Conservation (phyloP, 2,113 vertebrate species). For the Reinhardtius hippoglossoides region DNA sequence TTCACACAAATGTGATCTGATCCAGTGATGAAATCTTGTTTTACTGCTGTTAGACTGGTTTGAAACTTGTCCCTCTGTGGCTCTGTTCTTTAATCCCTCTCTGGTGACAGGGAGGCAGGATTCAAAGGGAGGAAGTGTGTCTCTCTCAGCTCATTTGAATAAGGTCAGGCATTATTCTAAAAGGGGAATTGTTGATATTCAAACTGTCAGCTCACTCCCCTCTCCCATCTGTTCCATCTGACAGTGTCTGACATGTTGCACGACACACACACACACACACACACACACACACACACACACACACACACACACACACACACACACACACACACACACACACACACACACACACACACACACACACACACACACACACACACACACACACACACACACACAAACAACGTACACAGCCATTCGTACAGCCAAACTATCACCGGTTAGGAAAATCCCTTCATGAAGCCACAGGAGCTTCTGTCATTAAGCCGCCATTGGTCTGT, state of each 20-base stretch:
- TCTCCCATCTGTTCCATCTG: slow-evolving; percentile 48
- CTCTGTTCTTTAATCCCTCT: neutral
- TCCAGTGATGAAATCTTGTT: too few relatives aligned
- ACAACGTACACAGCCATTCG: too few relatives aligned
- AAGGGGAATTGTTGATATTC: slow-evolving; percentile 71
- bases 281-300: neutral
- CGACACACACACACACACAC: neutral
- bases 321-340: neutral
- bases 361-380: neutral
- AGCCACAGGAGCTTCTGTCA: slow-evolving; percentile 20
- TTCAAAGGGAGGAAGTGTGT: slow-evolving; percentile 48
- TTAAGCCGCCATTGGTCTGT: slow-evolving; percentile 41
- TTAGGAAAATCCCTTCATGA: neutral
- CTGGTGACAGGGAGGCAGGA: slow-evolving; percentile 18
- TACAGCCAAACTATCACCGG: neutral
- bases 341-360: too few relatives aligned
- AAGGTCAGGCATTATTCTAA: slow-evolving; percentile 51
- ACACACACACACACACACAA: neutral
- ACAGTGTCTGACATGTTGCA: slow-evolving; percentile 23
- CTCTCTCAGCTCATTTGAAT: slow-evolving; percentile 48
- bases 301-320: neutral
- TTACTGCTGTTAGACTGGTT: too few relatives aligned
- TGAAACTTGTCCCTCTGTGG: too few relatives aligned
- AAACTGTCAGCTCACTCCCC: slow-evolving; percentile 48
- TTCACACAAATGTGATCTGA: too few relatives aligned